These are phyloP conservation scores for Passer domesticus DNA, from an alignment of 2,113 vertebrate genomes.

Conservation along the genomic window DNA sequence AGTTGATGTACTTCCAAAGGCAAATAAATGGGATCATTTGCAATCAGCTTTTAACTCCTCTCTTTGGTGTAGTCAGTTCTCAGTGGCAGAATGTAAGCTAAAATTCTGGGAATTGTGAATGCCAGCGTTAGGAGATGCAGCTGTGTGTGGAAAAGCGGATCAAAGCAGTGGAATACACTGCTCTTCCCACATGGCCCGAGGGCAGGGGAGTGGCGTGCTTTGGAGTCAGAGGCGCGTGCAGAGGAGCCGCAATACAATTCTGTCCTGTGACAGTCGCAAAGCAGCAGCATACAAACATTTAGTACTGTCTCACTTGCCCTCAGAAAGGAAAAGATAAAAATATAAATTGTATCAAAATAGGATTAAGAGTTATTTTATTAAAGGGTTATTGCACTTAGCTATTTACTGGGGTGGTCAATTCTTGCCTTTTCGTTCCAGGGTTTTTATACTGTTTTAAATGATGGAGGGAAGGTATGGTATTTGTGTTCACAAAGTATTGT, in stretches of 20 bases:
- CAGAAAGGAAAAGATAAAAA: neutral
- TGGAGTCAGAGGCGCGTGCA: neutral
- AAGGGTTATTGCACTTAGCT: neutral
- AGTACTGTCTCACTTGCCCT: neutral
- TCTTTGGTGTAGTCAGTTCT: neutral
- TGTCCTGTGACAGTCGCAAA: neutral
- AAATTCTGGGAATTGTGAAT: neutral
- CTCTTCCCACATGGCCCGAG: neutral
- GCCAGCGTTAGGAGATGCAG: neutral
- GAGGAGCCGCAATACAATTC: neutral
- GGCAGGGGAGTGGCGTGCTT: neutral
- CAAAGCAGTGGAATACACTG: neutral
- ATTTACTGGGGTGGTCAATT: fast-evolving
- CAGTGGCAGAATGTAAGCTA: neutral
- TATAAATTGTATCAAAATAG: neutral
- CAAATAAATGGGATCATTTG: neutral
- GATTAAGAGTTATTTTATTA: neutral
- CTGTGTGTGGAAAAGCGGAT: neutral
- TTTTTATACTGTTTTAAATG: neutral
- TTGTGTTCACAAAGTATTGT: neutral
- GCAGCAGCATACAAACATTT: neutral
- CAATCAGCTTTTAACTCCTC: neutral
- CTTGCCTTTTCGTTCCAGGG: neutral
- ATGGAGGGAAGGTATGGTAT: neutral
- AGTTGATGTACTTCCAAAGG: neutral